Percentiles rank a stretch among this genome's conserved stretches.
Conservation (phyloP, 1,140 invertebrate genomes). For the Stenopsyche tienmushanensis region DNA sequence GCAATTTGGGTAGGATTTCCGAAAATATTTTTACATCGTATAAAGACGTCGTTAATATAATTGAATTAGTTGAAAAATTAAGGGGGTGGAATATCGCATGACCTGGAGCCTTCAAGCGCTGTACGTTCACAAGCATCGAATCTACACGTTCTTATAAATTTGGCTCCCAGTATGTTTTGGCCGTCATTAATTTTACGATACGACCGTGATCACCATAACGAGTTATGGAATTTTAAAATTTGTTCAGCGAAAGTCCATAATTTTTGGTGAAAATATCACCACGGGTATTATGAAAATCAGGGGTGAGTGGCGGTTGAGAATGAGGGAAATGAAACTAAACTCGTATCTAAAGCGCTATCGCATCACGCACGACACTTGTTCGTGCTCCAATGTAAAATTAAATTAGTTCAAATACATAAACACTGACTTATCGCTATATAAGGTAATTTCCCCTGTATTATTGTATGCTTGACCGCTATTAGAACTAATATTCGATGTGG, state of each 20-base stretch:
- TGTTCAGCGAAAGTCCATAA: too few relatives aligned
- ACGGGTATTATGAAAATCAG: constrained; percentile 14
- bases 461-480: constrained; percentile 9
- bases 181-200: too few relatives aligned
- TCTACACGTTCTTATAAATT: too few relatives aligned
- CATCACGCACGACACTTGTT: constrained; percentile 30
- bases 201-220: background rate
- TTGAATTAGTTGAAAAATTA: background rate
- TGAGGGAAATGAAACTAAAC: constrained; percentile 15
- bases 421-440: constrained; percentile 25
- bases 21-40: too few relatives aligned
- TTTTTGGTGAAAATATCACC: background rate
- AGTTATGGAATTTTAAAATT: too few relatives aligned
- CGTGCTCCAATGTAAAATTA: constrained; percentile 32
- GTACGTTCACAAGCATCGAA: too few relatives aligned
- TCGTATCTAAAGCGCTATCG: constrained; percentile 28
- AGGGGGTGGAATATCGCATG: too few relatives aligned
- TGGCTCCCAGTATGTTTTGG: too few relatives aligned
- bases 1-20: too few relatives aligned
- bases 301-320: background rate
- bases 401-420: constrained; percentile 35
- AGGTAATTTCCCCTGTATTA: background rate
- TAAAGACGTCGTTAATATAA: too few relatives aligned
- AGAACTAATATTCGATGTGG: background rate
- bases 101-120: too few relatives aligned